phyloP scores from a whole-genome alignment of 2,113 vertebrate genomes.

The Ceuthmochares aereus region DNA sequence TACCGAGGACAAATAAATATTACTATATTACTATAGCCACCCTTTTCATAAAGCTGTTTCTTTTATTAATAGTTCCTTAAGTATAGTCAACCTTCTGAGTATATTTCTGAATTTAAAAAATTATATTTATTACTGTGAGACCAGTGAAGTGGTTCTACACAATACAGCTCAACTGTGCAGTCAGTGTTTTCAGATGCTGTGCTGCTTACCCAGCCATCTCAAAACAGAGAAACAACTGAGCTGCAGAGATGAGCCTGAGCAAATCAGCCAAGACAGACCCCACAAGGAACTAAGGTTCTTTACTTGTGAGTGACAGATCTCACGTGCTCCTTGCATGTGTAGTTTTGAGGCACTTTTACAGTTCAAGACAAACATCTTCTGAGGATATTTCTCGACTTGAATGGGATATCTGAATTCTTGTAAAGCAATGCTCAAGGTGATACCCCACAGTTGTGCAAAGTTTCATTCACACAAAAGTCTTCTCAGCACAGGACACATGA shows the following conservation, averaged over 20 bases:
- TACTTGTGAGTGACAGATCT: background rate
- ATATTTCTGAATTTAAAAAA: background rate
- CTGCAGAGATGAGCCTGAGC: background rate
- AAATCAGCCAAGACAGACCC: background rate
- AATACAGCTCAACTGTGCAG: background rate
- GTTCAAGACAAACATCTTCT: background rate
- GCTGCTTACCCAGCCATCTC: background rate
- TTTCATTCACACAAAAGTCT: background rate
- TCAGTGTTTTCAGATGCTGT: background rate
- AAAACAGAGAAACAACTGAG: background rate
- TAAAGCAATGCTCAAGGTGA: background rate
- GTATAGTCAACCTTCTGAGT: background rate
- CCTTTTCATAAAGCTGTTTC: background rate
- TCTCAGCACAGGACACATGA: background rate
- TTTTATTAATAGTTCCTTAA: background rate
- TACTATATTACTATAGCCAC: background rate
- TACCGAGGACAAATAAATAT: background rate
- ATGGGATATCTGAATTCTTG: background rate
- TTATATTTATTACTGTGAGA: background rate
- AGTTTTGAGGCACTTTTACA: background rate
- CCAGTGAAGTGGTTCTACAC: background rate
- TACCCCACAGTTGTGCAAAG: background rate
- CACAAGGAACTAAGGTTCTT: background rate
- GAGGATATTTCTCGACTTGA: background rate
- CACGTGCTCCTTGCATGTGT: accelerated